phyloP scores from a whole-genome alignment of 2,888 invertebrate species.

The Ephialtes manifestator region DNA sequence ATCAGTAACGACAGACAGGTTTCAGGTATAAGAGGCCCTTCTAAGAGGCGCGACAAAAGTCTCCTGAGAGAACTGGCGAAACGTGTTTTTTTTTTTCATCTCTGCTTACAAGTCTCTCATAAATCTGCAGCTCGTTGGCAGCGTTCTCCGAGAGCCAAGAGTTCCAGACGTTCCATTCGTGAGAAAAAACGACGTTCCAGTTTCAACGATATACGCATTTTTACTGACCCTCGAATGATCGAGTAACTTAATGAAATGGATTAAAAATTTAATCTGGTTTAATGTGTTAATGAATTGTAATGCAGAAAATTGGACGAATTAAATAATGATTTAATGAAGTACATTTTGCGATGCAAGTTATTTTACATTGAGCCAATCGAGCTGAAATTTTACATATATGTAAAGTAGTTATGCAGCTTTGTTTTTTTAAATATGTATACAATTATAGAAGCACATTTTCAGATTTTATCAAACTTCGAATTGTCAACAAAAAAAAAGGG shows the following conservation, averaged over 20 bases:
- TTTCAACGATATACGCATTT: constrained; percentile 18
- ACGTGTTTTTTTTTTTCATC: constrained; percentile 49
- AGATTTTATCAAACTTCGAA: no score
- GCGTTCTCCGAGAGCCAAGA: neutral
- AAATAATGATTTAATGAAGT: neutral
- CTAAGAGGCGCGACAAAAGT: constrained; percentile 39
- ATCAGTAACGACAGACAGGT: constrained; percentile 25
- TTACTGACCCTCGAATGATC: constrained; percentile 19
- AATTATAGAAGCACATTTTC: no score
- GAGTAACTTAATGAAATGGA: neutral
- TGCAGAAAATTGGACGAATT: neutral
- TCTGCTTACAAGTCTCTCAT: constrained; percentile 18
- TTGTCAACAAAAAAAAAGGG: no score
- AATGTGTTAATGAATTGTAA: neutral
- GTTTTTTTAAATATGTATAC: no score
- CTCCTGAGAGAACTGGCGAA: constrained; percentile 53
- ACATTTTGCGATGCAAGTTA: no score
- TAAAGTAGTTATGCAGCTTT: no score
- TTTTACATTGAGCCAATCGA: no score
- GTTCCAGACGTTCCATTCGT: neutral
- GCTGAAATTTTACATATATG: no score
- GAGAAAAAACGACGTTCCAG: constrained; percentile 30
- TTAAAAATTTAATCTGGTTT: neutral
- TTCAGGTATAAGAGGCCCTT: constrained; percentile 36
- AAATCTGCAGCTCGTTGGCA: constrained; percentile 18